phyloP scores from a whole-genome alignment of 2,113 vertebrate genomes.

The Menura novaehollandiae region DNA sequence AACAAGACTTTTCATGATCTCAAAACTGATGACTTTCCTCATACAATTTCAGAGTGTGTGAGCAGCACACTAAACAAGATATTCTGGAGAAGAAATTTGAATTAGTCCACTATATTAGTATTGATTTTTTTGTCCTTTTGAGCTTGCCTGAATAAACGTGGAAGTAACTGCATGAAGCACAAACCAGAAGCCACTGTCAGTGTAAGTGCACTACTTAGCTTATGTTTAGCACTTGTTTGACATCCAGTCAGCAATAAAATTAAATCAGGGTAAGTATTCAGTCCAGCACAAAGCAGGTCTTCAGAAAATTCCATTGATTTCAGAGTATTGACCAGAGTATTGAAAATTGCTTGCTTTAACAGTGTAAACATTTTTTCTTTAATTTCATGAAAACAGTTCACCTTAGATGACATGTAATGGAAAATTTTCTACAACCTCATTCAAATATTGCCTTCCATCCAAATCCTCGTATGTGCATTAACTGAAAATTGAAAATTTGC shows the following conservation, averaged over 20 bases:
- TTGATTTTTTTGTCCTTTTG: slow-evolving; percentile 61
- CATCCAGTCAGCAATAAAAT: neutral
- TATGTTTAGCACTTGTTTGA: neutral
- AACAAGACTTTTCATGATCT: neutral
- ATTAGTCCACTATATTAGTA: slow-evolving; percentile 34
- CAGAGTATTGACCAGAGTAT: neutral
- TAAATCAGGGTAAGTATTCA: neutral
- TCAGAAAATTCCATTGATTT: neutral
- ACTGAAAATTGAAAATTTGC: neutral
- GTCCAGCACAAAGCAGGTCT: neutral
- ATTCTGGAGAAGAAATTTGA: slow-evolving; percentile 42
- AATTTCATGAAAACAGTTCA: neutral
- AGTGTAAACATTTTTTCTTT: neutral
- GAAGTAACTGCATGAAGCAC: slow-evolving; percentile 55
- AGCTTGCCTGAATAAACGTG: slow-evolving; percentile 49
- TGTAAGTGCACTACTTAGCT: neutral
- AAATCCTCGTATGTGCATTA: neutral
- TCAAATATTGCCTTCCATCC: neutral
- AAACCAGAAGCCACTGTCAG: neutral
- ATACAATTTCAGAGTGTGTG: slow-evolving; percentile 14
- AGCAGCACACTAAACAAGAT: slow-evolving; percentile 8
- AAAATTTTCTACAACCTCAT: neutral
- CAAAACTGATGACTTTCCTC: neutral
- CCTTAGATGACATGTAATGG: neutral
- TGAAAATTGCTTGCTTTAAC: neutral